Base-by-base conservation (phyloP, 2,797 vertebrate species). In the Cyprinodon diabolis region DNA sequence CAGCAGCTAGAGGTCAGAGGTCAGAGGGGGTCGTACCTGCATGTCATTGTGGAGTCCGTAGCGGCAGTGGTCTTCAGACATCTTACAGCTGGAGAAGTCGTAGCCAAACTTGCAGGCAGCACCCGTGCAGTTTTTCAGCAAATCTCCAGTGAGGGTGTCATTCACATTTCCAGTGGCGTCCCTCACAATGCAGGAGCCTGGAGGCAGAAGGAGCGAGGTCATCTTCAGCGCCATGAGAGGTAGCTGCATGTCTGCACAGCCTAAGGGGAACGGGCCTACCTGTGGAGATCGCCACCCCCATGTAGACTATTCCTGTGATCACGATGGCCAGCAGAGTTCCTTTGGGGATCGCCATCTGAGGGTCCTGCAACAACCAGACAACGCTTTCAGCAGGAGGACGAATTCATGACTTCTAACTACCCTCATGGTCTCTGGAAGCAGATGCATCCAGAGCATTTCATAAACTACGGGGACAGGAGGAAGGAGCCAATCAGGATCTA, bases 311-410 rank as follows among this genome's bases (percentile, higher is more conserved):
- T 4, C 97, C 98, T 69, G 98, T 99, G 86, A 99, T 95, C 79
- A 99, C 86, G 82, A 99, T 99, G 91, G 98, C 98, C 88, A 99
- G 90, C 51, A 99, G 92, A 0, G 98, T 99, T 94, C 98, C 98
- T 95, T 92, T 98, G 66, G 98, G 98, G 84, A 99, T 99, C 85
- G 98, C 97, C 93, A 92, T 93, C 86, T 99, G 97, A 70, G 98
- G 98, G 90, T 99, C 98, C 98, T 99, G 90, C 21, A 87, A 75
- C 35, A 78, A 72, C 78, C 17, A 68, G 60, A 30, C 30, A 30
- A 30, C 30, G 30, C 30, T 30, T 30, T 30, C 30, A 30, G 30
- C 30, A 30, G 30, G 30, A 30, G 30, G 30, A 30, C 30, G 30
- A 30, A 30, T 30, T 30, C 30, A 30, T 30, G 30, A 30, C 30